Evolutionary conservation across 1,140 invertebrate species (phyloP).

Genomic region (Wiebesia pumilae): DNA sequence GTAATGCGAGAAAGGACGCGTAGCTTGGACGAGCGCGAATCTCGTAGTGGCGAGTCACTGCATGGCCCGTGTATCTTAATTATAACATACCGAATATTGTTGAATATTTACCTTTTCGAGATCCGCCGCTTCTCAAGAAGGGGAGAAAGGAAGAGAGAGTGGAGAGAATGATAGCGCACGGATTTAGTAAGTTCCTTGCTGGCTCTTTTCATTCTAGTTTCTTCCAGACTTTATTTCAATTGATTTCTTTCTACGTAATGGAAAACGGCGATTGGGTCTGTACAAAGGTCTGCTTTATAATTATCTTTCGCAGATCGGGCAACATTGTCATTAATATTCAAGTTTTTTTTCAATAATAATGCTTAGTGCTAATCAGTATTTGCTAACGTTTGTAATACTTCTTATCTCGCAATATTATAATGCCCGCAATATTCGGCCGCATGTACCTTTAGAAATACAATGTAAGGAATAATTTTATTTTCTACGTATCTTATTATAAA

Average conservation of each 20-base stretch:
- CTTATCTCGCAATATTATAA: background rate
- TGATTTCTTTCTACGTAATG: background rate
- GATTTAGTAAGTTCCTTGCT: background rate
- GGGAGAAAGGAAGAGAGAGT: background rate
- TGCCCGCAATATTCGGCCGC: background rate
- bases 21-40: background rate
- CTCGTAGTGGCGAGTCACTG: conserved; percentile 37
- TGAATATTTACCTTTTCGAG: conserved; percentile 1
- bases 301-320: background rate
- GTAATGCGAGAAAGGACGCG: background rate
- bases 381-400: background rate
- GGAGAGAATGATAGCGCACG: background rate
- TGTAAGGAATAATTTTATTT: background rate
- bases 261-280: too few species aligned
- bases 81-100: conserved; percentile 25
- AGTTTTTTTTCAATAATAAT: background rate
- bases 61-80: conserved; percentile 37
- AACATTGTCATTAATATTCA: too few species aligned
- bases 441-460: background rate
- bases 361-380: background rate
- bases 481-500: too few species aligned
- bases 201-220: background rate
- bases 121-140: background rate
- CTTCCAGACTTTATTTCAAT: background rate
- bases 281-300: background rate